phyloP scores from a whole-genome alignment of 2,797 vertebrate species.

The Parotocinclus haroldoi region DNA sequence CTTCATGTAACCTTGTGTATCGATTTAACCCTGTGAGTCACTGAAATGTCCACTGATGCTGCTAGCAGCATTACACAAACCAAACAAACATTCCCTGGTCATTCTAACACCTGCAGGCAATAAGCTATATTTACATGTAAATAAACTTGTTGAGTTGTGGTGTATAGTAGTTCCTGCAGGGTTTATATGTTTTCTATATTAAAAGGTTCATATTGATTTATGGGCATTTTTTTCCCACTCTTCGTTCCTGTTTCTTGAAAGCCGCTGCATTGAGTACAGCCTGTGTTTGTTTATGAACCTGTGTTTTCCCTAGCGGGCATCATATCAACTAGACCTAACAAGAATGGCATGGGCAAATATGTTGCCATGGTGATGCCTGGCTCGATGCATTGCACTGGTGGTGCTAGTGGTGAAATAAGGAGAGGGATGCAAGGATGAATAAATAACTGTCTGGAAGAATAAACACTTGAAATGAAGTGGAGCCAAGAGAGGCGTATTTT shows the following conservation, averaged over 20 bases:
- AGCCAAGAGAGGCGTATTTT: background rate
- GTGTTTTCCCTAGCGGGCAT: slow-evolving; percentile 20
- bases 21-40: too few species aligned
- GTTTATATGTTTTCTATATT: background rate
- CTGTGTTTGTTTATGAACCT: slow-evolving; percentile 46
- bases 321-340: slow-evolving; percentile 21
- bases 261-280: slow-evolving; percentile 17
- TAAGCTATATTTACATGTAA: too few species aligned
- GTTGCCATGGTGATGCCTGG: slow-evolving; percentile 46
- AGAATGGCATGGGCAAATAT: slow-evolving; percentile 28
- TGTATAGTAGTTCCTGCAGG: too few species aligned
- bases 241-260: slow-evolving; percentile 17
- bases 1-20: too few species aligned
- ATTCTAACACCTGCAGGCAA: too few species aligned
- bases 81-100: too few species aligned
- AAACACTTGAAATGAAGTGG: background rate
- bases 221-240: slow-evolving; percentile 3
- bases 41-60: too few species aligned
- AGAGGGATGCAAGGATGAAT: background rate
- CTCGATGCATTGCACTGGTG: slow-evolving; percentile 19
- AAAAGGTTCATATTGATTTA: slow-evolving; percentile 26
- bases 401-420: background rate
- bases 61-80: too few species aligned
- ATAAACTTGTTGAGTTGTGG: too few species aligned
- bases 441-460: background rate